Base-by-base conservation (phyloP, 2,888 invertebrate genomes). In the Amblyteles armatorius region DNA sequence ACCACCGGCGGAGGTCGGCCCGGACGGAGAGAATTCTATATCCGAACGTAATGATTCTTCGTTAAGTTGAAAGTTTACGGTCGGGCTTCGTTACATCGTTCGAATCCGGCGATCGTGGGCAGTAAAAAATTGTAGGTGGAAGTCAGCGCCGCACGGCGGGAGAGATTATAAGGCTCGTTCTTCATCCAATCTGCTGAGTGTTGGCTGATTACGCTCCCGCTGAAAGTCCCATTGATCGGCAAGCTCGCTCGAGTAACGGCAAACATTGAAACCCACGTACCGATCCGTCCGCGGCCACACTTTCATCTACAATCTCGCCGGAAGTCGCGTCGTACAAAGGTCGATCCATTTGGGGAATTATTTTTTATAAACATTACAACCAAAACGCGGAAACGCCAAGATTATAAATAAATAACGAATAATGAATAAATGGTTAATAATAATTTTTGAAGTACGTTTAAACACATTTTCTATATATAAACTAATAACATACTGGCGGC, bases 1-100 rank as follows among this genome's bases (percentile, higher is more conserved):
- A n/a, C 63, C 33, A n/a, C 33, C 29, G 29, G 29, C 63, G 16
- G 29, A 63, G 22, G 63, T 22, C 22, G 16, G 16, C 22, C 7
- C 33, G 16, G n/a, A 16, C 19, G 26, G 60, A 63, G 60, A 29
- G 44, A 33, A 33, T 63, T 77, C 57, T 71, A 77, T 71, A 80
- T 77, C 40, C 83, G 83, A 48, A 72, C 40, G 55, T 52, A 68
- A 84, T 73, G 67, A 60, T 80, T 84, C 60, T 80, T 73, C 67
- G 72, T 60, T 80, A 33, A 60, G 77, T 77, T 26, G 50, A 57
- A 72, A 80, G 57, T 72, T 55, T 77, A 57, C 44, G 40, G 19
- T 48, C 16, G 40, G 36, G 40, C 29, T 52, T n/a, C 68, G 65
- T 77, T 44, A 29, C 40, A 71, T 26, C 50, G 65, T 22, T 22